These are phyloP conservation scores for Balanococcus diminutus DNA, from an alignment of 2,888 invertebrate genomes.

Conservation along the genomic window DNA sequence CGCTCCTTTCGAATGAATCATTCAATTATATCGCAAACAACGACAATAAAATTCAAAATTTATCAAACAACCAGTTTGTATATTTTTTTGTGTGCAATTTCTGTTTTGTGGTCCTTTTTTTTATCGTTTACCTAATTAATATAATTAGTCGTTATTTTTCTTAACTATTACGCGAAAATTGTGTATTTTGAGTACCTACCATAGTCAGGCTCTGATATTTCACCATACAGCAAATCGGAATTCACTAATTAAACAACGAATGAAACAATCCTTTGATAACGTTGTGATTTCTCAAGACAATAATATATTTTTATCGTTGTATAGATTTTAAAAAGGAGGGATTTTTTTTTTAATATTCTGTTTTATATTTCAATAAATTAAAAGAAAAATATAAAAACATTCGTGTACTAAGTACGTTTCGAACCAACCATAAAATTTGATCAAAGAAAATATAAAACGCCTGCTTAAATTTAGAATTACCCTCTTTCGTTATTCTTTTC, in stretches of 20 bases:
- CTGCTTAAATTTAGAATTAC: background rate
- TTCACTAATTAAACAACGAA: no score
- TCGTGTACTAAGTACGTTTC: background rate
- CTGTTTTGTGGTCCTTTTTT: background rate
- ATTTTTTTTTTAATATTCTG: background rate
- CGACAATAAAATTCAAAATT: slow-evolving; percentile 33
- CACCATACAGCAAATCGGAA: no score
- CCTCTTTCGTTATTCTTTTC: background rate
- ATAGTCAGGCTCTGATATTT: no score
- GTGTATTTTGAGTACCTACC: no score
- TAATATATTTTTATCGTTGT: slow-evolving; percentile 48
- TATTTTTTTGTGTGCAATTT: background rate
- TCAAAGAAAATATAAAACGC: background rate
- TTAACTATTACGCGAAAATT: no score
- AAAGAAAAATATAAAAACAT: background rate
- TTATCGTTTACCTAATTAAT: background rate
- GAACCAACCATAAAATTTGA: background rate
- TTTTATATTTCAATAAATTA: background rate
- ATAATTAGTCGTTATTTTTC: no score
- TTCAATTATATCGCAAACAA: slow-evolving; percentile 20
- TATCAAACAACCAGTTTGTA: slow-evolving; percentile 18
- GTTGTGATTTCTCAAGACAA: slow-evolving; percentile 47
- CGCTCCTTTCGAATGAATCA: background rate
- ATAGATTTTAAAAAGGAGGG: background rate
- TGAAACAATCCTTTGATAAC: no score